A percentile compares a stretch with the other conserved stretches of the same genome.
phyloP scores from a whole-genome alignment of 2,797 vertebrate genomes.

The Enteromius argenteus region DNA sequence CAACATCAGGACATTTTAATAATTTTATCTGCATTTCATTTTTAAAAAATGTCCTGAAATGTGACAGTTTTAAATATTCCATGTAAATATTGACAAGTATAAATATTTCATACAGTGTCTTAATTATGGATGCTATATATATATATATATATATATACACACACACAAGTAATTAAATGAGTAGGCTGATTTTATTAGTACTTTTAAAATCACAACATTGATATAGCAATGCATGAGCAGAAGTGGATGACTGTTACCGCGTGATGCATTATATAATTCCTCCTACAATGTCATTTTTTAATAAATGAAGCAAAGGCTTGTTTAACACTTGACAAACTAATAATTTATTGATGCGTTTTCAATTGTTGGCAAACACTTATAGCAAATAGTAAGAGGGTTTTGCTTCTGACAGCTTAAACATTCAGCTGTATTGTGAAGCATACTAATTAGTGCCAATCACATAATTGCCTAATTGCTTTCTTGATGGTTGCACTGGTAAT shows the following conservation, averaged over 20 bases:
- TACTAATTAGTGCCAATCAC: slow-evolving; percentile 58
- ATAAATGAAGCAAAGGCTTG: slow-evolving; percentile 26
- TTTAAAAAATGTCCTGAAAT: neutral
- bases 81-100: neutral
- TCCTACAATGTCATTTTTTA: slow-evolving; percentile 19
- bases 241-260: neutral
- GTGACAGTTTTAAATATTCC: neutral
- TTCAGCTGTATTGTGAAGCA: slow-evolving; percentile 28
- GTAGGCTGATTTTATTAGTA: neutral
- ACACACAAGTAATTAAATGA: neutral
- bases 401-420: slow-evolving; percentile 42
- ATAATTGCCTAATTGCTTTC: slow-evolving; percentile 58
- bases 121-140: neutral
- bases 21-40: neutral
- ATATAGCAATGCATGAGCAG: neutral
- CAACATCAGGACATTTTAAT: neutral
- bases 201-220: neutral
- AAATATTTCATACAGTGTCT: neutral
- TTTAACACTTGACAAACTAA: slow-evolving; percentile 31
- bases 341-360: slow-evolving; percentile 26
- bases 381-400: slow-evolving; percentile 1
- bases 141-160: neutral
- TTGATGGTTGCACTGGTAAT: slow-evolving; percentile 42
- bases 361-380: slow-evolving; percentile 23
- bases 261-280: slow-evolving; percentile 17